Percentiles rank a stretch among this genome's conserved stretches.
phyloP scores from a whole-genome alignment of 2,797 vertebrate genomes.

The Labeo calbasu region DNA sequence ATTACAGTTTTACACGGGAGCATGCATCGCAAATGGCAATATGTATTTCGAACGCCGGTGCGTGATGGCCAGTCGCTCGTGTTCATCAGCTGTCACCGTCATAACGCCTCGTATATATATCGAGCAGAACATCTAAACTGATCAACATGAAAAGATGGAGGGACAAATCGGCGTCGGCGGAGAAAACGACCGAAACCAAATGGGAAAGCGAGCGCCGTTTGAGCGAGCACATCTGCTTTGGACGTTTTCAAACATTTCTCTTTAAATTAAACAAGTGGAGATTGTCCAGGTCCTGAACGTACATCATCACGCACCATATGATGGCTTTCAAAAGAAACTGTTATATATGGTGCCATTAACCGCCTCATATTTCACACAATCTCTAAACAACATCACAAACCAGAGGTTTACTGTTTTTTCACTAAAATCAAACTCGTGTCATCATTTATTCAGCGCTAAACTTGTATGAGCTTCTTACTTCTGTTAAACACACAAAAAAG shows the following conservation, averaged over 20 bases:
- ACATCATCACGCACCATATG: conserved; percentile 10
- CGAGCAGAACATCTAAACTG: conserved; percentile 65
- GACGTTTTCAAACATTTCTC: conserved; percentile 56
- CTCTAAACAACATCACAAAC: conserved; percentile 17
- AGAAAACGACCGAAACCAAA: not conserved
- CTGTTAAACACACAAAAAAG: not conserved
- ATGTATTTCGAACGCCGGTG: conserved; percentile 46
- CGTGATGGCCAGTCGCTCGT: conserved; percentile 67
- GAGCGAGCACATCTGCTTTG: conserved; percentile 53
- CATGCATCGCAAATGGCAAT: conserved; percentile 40
- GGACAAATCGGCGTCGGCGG: conserved; percentile 53
- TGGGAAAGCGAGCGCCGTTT: conserved; percentile 15
- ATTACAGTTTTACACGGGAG: conserved; percentile 5
- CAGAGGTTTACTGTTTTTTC: not conserved
- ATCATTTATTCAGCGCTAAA: not conserved
- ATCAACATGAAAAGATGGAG: conserved; percentile 70
- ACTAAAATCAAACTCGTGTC: not conserved
- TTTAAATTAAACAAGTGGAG: conserved; percentile 56
- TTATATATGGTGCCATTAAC: conserved; percentile 21
- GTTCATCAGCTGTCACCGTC: conserved; percentile 73
- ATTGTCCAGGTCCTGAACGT: conserved; percentile 50
- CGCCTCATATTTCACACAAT: conserved; percentile 42
- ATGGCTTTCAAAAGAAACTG: conserved; percentile 16
- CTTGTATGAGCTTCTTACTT: not conserved
- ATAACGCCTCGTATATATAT: conserved; percentile 68